Base-by-base conservation (phyloP, 1,140 invertebrate species). In the Arctopsyche grandis region DNA sequence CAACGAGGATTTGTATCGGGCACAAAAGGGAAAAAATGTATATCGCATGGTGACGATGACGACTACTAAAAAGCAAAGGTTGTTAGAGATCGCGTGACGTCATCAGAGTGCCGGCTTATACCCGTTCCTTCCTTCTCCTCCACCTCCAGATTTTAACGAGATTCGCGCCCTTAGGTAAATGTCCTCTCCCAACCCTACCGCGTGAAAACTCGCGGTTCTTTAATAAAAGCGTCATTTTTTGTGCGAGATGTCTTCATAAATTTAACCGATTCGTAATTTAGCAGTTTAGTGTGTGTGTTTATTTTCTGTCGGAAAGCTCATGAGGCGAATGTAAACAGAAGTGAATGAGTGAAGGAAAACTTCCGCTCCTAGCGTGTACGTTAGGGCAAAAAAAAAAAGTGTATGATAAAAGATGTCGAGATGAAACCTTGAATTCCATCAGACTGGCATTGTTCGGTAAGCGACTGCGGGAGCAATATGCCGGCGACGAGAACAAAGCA, bases 1-100 rank as follows among this genome's bases (percentile, higher is more conserved):
- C 77, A 79, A 79, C 77, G 77, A 73, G 77, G 69, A 73, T 76
- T 80, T 80, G 60, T 70, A 56, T 76, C 63, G 56, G 29, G 60
- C 79, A 69, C 44, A 69, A 70, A 48, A 22, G 76, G 63, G 38
- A 77, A 66, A 66, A 77, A 56, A 44, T 77, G 26, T 43, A 56
- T 12, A 46, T 44, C 69, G 63, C 43, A 29, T 12, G 71, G 22
- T 48, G 73, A 46, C 70, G 29, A 21, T 14, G 70, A 52, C 22
- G 24, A 66, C 19, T 66, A 19, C 69, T 44, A 29, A 71, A 71
- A 71, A 69, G 56, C 22, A 21, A 24, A 43, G 75, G 58, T 38
- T 46, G 56, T 69, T 66, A 43, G 7, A 56, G 7, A 56, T 14
- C 70, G 63, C 60, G 38, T 21, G 29, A 66, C 60, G 21, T 66